phyloP scores from a whole-genome alignment of 2,888 invertebrate genomes.

The Cryptocheilus praepositus region DNA sequence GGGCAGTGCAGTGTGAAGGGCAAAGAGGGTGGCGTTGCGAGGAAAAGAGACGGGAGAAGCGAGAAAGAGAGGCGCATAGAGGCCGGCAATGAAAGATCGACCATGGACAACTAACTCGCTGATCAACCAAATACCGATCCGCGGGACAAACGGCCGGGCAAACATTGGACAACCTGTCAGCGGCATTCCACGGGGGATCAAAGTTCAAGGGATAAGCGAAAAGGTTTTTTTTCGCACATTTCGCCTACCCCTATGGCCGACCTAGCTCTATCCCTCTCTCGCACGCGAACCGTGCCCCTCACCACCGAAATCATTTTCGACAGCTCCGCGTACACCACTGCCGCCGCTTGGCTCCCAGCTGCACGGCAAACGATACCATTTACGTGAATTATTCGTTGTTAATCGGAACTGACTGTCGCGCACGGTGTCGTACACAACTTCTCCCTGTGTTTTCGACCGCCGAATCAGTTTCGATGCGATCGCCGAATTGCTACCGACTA shows the following conservation, averaged over 20 bases:
- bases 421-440: not conserved
- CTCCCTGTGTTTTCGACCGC: not conserved
- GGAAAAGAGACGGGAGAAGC: conserved; percentile 20
- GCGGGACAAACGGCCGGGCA: conserved; percentile 58
- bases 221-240: conserved; percentile 43
- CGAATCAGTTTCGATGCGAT: not conserved
- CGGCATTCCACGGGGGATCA: conserved; percentile 58
- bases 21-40: conserved; percentile 1
- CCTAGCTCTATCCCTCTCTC: not conserved
- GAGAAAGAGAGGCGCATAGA: conserved; percentile 18
- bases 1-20: conserved; percentile 13
- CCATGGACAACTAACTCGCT: conserved; percentile 65
- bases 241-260: conserved; percentile 4
- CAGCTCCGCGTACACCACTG: conserved; percentile 1
- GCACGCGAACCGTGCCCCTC: conserved; percentile 3
- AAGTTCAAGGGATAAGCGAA: conserved; percentile 56
- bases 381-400: conserved; percentile 35
- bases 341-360: conserved; percentile 27
- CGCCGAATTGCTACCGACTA: not conserved
- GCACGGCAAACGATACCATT: conserved; percentile 22
- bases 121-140: conserved; percentile 66
- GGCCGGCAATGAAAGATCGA: conserved; percentile 49
- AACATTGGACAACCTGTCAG: conserved; percentile 61
- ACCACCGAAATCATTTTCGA: conserved; percentile 45
- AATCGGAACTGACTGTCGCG: conserved; percentile 27